phyloP scores from a whole-genome alignment of 2,797 vertebrate genomes.

The Danio albolineatus region DNA sequence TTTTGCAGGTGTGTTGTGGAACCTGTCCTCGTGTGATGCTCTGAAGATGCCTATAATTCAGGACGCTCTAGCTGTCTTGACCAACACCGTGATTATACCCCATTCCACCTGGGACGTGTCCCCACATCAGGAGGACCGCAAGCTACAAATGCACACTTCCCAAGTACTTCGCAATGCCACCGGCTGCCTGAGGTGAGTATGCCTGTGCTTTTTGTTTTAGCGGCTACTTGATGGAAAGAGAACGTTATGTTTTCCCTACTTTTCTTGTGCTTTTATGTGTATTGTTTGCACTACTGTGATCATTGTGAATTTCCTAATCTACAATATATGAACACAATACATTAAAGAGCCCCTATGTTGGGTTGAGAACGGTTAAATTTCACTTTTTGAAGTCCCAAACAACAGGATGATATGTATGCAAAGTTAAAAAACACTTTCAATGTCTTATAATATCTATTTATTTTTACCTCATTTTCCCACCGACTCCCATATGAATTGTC shows the following conservation, averaged over 20 bases:
- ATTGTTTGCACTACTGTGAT: too few relatives aligned
- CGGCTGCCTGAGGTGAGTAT: constrained; percentile 92
- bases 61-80: constrained; percentile 95
- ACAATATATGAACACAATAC: too few relatives aligned
- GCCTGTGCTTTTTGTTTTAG: constrained; percentile 18
- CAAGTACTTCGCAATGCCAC: constrained; percentile 99
- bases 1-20: constrained; percentile 94
- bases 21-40: constrained; percentile 96
- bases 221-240: background rate
- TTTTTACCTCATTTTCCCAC: too few relatives aligned
- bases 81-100: constrained; percentile 97
- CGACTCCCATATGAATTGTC: too few relatives aligned
- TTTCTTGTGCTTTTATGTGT: too few relatives aligned
- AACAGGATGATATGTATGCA: too few relatives aligned
- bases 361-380: too few relatives aligned
- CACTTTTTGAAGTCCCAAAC: too few relatives aligned
- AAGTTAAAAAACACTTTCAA: too few relatives aligned
- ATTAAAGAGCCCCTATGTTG: too few relatives aligned
- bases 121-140: constrained; percentile 93
- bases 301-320: too few relatives aligned
- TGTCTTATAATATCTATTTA: too few relatives aligned
- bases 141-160: constrained; percentile 95
- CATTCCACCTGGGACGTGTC: constrained; percentile 97
- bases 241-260: background rate
- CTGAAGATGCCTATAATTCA: constrained; percentile 99